Evolutionary conservation across 2,797 vertebrate species (phyloP), one percentile per base, ranked within the genome.

Genomic region (Geotrypetes seraphini): DNA sequence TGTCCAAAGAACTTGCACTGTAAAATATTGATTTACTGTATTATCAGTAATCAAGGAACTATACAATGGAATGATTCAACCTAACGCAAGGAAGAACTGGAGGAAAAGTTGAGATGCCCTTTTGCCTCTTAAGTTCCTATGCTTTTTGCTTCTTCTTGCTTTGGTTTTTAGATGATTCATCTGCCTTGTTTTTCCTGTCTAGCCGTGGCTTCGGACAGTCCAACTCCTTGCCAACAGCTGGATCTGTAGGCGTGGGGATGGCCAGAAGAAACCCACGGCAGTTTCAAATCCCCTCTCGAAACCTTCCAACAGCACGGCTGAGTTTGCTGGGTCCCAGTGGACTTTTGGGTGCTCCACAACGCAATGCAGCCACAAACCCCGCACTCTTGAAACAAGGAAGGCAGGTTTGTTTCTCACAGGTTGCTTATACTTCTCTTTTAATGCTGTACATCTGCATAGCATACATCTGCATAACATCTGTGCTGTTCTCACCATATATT

Each of bases 281-380:
- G 76, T 98, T 95, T 78, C 93, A 92, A 68, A 84, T 96, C 69
- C 92, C 92, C 17, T 90, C 91, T 31, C 83, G 95, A 39, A 97
- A 88, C 31, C 76, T 96, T 42, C 91, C 95, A n/a, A 88, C 87
- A 0, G 70, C 88, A 31, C 76, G 94, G 10, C 84, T 92, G 31
- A 87, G 90, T 45, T 79, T 92, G 41, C 60, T 95, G 74, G 87
- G 90, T 39, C 87, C 88, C 31, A 68, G 78, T 1, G 86, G 89
- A 27, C 81, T 97, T 16, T 75, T 94, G 51, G 88, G 88, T 31
- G 76, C 90, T 19, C 76, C 86, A 6, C 87, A 89, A 37, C 87
- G 91, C 60, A 89, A 79, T 51, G 48, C 88, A 1, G 76, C 87
- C 18, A 77, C 84, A 75, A 94, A 87, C 16, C 91, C 94, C 7